Conservation (phyloP, 2,797 vertebrate genomes). For the Poeciliopsis gracilis region DNA sequence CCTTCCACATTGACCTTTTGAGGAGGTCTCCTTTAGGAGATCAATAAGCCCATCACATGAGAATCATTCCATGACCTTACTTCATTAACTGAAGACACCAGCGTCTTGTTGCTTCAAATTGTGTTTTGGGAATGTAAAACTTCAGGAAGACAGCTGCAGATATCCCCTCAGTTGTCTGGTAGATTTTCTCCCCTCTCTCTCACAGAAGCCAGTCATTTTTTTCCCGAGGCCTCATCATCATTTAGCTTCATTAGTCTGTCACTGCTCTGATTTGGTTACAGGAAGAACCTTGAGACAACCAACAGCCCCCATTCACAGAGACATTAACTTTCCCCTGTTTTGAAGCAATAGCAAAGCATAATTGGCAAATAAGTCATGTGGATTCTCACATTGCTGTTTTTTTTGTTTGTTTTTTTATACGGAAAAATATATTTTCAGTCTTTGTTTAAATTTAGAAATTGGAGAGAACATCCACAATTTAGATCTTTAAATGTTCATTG, state of each 20-base stretch:
- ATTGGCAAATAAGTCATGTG: neutral
- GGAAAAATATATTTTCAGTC: neutral
- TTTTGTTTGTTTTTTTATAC: neutral
- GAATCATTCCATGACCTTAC: constrained; percentile 19
- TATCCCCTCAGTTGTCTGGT: constrained; percentile 49
- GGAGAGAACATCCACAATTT: neutral
- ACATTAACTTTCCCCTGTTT: constrained; percentile 23
- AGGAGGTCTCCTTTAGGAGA: constrained; percentile 17
- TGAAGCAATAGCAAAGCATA: constrained; percentile 4
- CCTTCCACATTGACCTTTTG: constrained; percentile 32
- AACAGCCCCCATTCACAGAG: constrained; percentile 21
- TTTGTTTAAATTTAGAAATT: neutral
- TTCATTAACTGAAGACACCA: constrained; percentile 12
- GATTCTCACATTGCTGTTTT: neutral
- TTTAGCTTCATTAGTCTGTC: constrained; percentile 80
- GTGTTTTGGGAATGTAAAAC: constrained; percentile 46
- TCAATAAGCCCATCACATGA: constrained; percentile 21
- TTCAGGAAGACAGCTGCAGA: constrained; percentile 27
- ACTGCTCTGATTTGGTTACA: constrained; percentile 73
- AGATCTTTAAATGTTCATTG: neutral
- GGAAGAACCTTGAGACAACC: constrained; percentile 69
- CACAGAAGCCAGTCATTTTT: constrained; percentile 43
- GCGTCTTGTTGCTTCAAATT: constrained; percentile 30
- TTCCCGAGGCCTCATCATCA: constrained; percentile 72
- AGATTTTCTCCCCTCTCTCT: constrained; percentile 45